phyloP scores from a whole-genome alignment of 2,797 vertebrate species.

The Melanogrammus aeglefinus region DNA sequence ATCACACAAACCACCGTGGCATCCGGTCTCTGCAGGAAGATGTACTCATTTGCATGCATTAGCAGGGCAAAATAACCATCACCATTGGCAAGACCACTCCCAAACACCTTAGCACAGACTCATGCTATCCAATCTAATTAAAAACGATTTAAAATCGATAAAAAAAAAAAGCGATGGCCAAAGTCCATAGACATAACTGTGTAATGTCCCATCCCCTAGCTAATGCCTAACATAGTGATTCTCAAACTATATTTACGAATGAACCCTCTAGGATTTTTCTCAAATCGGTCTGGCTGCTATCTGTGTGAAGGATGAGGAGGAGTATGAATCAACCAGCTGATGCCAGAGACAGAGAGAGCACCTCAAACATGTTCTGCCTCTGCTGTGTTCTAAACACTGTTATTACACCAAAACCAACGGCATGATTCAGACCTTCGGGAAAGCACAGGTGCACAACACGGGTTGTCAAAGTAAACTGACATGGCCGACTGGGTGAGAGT shows the following conservation, averaged over 20 bases:
- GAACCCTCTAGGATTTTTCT: too few relatives aligned
- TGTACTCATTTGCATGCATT: not conserved
- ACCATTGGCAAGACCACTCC: not conserved
- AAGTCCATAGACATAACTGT: not conserved
- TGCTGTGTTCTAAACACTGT: not conserved
- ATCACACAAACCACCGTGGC: slow-evolving; percentile 14
- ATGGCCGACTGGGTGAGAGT: not conserved
- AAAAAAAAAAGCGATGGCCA: not conserved
- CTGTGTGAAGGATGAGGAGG: not conserved
- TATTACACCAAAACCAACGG: not conserved
- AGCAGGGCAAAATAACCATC: not conserved
- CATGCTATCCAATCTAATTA: not conserved
- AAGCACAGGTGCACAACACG: not conserved
- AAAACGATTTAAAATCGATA: not conserved
- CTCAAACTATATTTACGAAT: too few relatives aligned
- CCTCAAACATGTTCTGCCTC: not conserved
- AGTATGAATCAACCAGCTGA: not conserved
- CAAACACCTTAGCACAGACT: not conserved
- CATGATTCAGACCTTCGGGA: not conserved
- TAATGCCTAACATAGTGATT: too few relatives aligned
- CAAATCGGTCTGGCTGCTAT: not conserved
- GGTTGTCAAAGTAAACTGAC: not conserved
- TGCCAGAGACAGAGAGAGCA: not conserved
- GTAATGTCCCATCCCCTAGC: not conserved
- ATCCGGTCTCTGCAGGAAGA: not conserved